These are phyloP conservation scores for Siniperca knerii DNA, from an alignment of 2,113 vertebrate genomes.

Conservation along the genomic window DNA sequence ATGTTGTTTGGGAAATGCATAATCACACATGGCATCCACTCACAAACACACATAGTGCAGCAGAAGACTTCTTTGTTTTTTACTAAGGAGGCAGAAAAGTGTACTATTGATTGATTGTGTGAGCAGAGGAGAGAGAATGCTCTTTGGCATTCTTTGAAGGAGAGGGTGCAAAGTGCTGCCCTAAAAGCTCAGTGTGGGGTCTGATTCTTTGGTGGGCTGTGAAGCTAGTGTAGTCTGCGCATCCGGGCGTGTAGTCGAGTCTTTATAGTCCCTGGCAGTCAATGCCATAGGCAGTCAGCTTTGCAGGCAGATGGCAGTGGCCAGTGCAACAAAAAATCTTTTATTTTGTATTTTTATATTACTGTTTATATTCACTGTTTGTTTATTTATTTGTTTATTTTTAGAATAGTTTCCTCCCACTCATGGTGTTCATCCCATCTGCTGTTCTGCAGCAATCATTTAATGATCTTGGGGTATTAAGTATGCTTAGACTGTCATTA, in stretches of 20 bases:
- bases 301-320: neutral
- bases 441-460: neutral
- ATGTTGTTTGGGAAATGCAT: neutral
- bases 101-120: slow-evolving; percentile 58
- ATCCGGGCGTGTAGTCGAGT: neutral
- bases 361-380: neutral
- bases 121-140: slow-evolving; percentile 51
- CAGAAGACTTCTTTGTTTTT: slow-evolving; percentile 38
- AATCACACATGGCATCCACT: neutral
- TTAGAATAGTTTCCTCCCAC: neutral
- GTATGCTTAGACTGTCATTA: neutral
- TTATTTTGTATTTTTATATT: neutral
- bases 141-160: slow-evolving; percentile 61
- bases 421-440: neutral
- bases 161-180: slow-evolving; percentile 60
- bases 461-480: neutral
- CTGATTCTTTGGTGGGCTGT: slow-evolving; percentile 32
- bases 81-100: slow-evolving; percentile 54
- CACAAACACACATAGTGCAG: neutral
- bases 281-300: neutral
- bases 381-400: neutral
- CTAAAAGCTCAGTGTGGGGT: slow-evolving; percentile 58
- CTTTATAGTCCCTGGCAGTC: neutral
- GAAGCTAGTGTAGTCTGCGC: neutral
- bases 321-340: neutral